These are phyloP conservation scores for Ochotona princeps DNA, from an alignment of 2,113 vertebrate genomes.

Conservation along the genomic window DNA sequence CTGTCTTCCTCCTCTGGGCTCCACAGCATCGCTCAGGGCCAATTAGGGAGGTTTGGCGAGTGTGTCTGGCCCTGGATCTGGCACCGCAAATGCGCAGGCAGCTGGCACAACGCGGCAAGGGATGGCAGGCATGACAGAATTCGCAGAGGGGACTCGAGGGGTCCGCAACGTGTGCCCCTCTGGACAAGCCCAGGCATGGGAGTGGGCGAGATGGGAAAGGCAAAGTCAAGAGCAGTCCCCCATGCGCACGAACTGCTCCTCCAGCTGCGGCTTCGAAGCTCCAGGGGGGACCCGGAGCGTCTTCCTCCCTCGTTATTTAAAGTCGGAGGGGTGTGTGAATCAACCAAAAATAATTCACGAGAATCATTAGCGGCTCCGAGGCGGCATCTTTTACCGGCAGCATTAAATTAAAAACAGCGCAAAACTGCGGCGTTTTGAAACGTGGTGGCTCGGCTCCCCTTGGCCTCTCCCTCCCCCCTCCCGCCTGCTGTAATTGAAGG, in stretches of 20 bases:
- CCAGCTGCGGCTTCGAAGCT: conserved; percentile 39
- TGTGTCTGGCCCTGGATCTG: too few relatives aligned
- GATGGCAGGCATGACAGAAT: fast-evolving
- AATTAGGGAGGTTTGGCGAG: neutral
- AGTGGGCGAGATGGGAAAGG: neutral
- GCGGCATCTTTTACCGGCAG: conserved; percentile 71
- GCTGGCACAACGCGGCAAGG: neutral
- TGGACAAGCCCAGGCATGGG: neutral
- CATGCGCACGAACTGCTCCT: neutral
- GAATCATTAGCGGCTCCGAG: conserved; percentile 82
- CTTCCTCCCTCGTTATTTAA: conserved; percentile 79
- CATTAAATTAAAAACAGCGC: conserved; percentile 78
- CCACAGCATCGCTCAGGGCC: neutral
- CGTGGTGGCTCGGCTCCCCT: conserved; percentile 72
- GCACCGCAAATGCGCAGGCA: too few relatives aligned
- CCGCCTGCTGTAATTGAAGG: conserved; percentile 76
- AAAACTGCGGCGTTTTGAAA: conserved; percentile 81
- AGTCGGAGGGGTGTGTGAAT: conserved; percentile 81
- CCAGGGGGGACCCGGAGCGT: neutral
- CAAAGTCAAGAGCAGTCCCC: neutral
- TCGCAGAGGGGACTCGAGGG: neutral
- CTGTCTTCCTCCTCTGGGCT: neutral
- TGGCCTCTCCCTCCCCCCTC: conserved; percentile 64
- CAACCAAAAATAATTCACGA: conserved; percentile 86
- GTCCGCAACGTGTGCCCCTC: neutral